A percentile compares a stretch with the other conserved stretches of the same genome.
These are phyloP conservation scores for Nemotelus pantherinus DNA, from an alignment of 2,888 invertebrate genomes.

Conservation along the genomic window DNA sequence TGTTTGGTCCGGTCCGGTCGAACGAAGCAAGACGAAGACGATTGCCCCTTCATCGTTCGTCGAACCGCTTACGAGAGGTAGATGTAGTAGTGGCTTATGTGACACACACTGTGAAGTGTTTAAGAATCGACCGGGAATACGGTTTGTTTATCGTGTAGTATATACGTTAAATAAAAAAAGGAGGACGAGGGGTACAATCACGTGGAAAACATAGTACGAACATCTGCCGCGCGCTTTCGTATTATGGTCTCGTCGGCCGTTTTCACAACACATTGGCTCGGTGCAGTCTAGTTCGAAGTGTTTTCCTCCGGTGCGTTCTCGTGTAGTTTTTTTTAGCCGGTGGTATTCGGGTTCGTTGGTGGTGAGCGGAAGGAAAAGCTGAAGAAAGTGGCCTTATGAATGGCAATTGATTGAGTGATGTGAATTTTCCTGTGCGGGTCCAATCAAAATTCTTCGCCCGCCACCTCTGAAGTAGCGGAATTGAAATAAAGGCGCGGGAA, in stretches of 20 bases:
- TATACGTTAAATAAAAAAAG: constrained; percentile 7
- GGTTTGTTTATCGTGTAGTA: constrained; percentile 23
- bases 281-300: constrained; percentile 10
- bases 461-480: neutral
- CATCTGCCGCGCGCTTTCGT: constrained; percentile 40
- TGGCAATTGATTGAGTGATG: neutral
- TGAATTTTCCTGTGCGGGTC: neutral
- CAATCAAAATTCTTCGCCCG: neutral
- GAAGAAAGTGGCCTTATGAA: neutral
- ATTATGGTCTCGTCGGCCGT: neutral
- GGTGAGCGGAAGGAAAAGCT: neutral
- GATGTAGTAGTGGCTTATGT: neutral
- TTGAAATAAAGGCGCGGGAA: neutral
- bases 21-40: neutral
- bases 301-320: neutral
- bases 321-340: neutral
- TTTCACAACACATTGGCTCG: neutral
- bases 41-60: neutral
- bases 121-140: neutral
- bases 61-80: neutral
- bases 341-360: neutral
- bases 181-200: constrained; percentile 33
- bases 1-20: constrained; percentile 2
- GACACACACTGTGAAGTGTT: neutral
- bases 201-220: constrained; percentile 40